Evolutionary conservation across 2,888 invertebrate genomes (phyloP).

Genomic region (Zaprionus lineosus): DNA sequence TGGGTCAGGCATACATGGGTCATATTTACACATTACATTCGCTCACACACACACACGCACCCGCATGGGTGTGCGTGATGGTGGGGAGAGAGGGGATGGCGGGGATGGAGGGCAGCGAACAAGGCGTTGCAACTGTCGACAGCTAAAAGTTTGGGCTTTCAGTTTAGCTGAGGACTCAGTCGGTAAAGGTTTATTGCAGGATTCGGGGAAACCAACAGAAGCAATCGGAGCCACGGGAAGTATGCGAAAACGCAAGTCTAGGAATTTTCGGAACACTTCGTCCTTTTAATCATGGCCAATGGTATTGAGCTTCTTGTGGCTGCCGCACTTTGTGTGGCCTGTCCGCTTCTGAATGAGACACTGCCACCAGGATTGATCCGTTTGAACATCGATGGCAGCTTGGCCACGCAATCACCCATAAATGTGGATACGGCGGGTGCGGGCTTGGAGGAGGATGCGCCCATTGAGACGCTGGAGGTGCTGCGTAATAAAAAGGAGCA

Average conservation of each 20-base stretch:
- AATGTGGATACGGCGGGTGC: conserved; percentile 29
- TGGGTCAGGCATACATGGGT: conserved; percentile 49
- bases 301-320: conserved; percentile 80
- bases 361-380: conserved; percentile 53
- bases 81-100: no score
- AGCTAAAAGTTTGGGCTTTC: conserved; percentile 43
- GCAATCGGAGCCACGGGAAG: conserved; percentile 25
- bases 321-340: conserved; percentile 75
- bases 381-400: conserved; percentile 42
- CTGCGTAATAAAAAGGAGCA: conserved; percentile 59
- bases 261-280: no score
- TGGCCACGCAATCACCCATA: conserved; percentile 33
- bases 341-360: conserved; percentile 55
- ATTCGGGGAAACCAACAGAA: conserved; percentile 19
- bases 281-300: conserved; percentile 49
- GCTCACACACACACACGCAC: no score
- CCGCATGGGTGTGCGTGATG: no score
- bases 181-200: conserved; percentile 40
- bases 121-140: no score
- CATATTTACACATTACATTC: conserved; percentile 57
- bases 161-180: conserved; percentile 45
- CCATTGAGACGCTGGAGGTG: conserved; percentile 59
- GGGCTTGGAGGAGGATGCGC: conserved; percentile 40
- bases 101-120: no score
- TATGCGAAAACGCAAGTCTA: conserved; percentile 59